These are phyloP conservation scores for Lepus americanus DNA, from an alignment of 2,113 vertebrate species.

Conservation along the genomic window DNA sequence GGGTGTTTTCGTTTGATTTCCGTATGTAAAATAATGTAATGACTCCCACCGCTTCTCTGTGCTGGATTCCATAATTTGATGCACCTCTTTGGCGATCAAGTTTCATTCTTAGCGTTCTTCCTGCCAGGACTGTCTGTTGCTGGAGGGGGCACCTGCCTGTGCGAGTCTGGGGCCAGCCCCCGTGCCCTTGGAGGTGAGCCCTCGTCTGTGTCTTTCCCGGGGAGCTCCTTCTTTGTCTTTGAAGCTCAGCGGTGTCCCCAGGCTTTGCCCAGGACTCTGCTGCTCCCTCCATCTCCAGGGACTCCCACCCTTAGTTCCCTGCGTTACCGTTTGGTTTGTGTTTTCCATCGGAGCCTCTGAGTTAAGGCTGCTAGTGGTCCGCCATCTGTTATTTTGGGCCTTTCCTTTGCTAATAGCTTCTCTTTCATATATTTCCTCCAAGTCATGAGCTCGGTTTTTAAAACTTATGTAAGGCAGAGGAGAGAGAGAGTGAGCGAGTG, in stretches of 20 bases:
- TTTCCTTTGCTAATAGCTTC: constrained; percentile 12
- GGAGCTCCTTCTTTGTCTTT: not conserved
- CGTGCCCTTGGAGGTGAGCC: too few relatives aligned
- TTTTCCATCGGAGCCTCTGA: not conserved
- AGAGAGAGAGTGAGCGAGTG: too few relatives aligned
- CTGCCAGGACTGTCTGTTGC: not conserved
- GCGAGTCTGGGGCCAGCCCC: not conserved
- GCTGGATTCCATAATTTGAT: constrained; percentile 45
- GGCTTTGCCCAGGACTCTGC: not conserved
- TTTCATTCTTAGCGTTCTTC: constrained; percentile 30
- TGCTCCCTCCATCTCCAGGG: not conserved
- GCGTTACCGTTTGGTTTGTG: not conserved
- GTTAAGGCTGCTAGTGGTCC: not conserved
- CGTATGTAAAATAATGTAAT: not conserved
- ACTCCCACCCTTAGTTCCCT: not conserved
- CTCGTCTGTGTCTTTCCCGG: not conserved
- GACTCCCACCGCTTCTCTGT: not conserved
- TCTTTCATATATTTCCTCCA: constrained; percentile 3
- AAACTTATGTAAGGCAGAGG: too few relatives aligned
- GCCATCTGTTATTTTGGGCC: not conserved
- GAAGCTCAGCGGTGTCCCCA: not conserved
- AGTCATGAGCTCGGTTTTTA: not conserved
- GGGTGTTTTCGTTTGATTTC: constrained; percentile 56
- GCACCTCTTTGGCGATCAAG: constrained; percentile 35
- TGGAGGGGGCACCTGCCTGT: not conserved